phyloP scores from a whole-genome alignment of 2,888 invertebrate species.

The Marronus borbonicus region DNA sequence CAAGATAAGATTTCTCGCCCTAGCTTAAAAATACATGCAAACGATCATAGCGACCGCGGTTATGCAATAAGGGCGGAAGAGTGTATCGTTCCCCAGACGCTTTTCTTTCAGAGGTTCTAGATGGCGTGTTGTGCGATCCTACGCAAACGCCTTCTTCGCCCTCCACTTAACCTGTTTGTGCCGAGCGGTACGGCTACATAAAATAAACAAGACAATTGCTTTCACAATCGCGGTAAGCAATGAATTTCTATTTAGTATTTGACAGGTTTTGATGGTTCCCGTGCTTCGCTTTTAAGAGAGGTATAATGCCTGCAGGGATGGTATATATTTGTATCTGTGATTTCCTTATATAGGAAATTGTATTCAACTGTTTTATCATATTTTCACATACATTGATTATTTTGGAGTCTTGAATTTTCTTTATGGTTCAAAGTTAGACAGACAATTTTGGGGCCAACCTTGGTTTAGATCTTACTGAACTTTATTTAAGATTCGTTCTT shows the following conservation, averaged over 20 bases:
- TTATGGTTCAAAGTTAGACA: too few relatives aligned
- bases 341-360: background rate
- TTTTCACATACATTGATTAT: background rate
- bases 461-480: too few relatives aligned
- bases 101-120: slow-evolving; percentile 50
- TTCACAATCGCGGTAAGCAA: slow-evolving; percentile 43
- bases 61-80: slow-evolving; percentile 60
- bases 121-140: slow-evolving; percentile 28
- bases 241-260: slow-evolving; percentile 45
- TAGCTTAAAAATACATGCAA: slow-evolving; percentile 61
- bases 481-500: too few relatives aligned
- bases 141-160: slow-evolving; percentile 33
- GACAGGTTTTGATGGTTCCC: slow-evolving; percentile 44
- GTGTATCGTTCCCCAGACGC: slow-evolving; percentile 60
- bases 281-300: slow-evolving; percentile 12
- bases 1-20: slow-evolving; percentile 59
- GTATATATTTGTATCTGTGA: background rate
- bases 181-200: slow-evolving; percentile 41
- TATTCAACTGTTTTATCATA: slow-evolving; percentile 9
- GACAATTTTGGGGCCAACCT: too few relatives aligned
- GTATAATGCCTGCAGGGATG: background rate
- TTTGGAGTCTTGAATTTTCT: too few relatives aligned
- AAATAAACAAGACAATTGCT: slow-evolving; percentile 54
- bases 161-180: slow-evolving; percentile 55
- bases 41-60: slow-evolving; percentile 59